Evolutionary conservation across 2,797 vertebrate species (phyloP), one percentile per base, ranked within the genome.

Genomic region (Hypotaenidia okinawae): DNA sequence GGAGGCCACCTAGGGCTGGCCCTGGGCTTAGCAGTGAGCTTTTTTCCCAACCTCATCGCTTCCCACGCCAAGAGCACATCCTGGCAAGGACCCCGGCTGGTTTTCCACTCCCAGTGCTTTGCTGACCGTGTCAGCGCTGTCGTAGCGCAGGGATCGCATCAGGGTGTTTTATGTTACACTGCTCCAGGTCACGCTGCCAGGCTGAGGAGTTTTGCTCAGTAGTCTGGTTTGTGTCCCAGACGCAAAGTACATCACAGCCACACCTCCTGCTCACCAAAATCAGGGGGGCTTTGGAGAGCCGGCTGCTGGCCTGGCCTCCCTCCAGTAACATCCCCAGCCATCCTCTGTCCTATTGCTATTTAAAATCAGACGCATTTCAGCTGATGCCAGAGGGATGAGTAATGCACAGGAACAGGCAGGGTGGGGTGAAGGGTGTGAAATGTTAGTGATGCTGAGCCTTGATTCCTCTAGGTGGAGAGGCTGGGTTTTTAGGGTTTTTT

Each of bases 1-100:
- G 64, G 87, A 89, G 81, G 93, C 82, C 84, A 87, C 73, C 68
- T 91, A 92, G 84, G 82, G 81, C 72, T 87, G 68, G 72, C 33
- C 30, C 37, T 51, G 66, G 54, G 64, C 23, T 93, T 58, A 83
- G 93, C 87, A 93, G 9, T 4, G 67, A 54, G 43, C 23, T 57
- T 30, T 1, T 30, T 1, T 5, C 28, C 39, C 1, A 0, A 19
- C 63, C 39, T 59, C 63, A n/a, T 43, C 10, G 25, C 23, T 1
- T 24, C 39, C 43, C 16, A 0, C 0, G 2, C 74, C 18, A 5
- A 10, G 17, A 63, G 68, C 75, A 32, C 49, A 33, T 2, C 28
- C 49, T 81, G n/a, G n/a, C 0, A 1, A 58, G 49, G 45, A 35
- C 25, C 5, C 35, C 16, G 57, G 19, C 79, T 32, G n/a, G 4